phyloP scores from a whole-genome alignment of 1,140 invertebrate species.

The Drosophila pallidifrons region DNA sequence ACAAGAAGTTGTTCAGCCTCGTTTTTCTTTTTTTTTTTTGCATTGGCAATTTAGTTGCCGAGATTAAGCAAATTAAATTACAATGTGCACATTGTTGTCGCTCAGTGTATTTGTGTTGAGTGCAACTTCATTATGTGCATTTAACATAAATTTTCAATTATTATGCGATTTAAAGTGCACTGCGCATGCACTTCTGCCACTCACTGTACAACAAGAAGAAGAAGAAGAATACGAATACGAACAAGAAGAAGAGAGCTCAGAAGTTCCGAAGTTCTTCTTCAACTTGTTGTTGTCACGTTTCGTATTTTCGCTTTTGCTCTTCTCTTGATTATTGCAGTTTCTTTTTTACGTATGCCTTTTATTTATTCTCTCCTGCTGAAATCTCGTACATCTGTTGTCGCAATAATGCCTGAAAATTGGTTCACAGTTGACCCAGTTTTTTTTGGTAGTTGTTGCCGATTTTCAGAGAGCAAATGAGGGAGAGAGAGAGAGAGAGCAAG shows the following conservation, averaged over 20 bases:
- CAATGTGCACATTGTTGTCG: constrained; percentile 70
- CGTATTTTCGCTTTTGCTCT: constrained; percentile 44
- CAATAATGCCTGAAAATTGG: constrained; percentile 77
- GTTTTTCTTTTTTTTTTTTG: neutral
- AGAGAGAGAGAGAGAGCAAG: constrained; percentile 7
- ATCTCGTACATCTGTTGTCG: constrained; percentile 63
- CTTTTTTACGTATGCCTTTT: constrained; percentile 21
- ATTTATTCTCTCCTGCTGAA: constrained; percentile 20
- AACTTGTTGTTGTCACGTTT: constrained; percentile 33
- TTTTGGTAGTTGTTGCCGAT: constrained; percentile 53
- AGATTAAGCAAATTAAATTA: constrained; percentile 81
- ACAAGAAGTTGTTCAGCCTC: constrained; percentile 38
- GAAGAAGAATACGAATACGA: no score
- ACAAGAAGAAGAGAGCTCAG: constrained; percentile 3
- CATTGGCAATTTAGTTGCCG: constrained; percentile 52
- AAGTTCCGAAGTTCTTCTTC: constrained; percentile 34
- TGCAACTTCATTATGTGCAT: constrained; percentile 76
- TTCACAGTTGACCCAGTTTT: constrained; percentile 68
- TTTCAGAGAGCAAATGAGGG: constrained; percentile 10
- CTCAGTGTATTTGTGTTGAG: constrained; percentile 37
- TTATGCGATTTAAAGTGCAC: constrained; percentile 79
- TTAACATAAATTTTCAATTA: constrained; percentile 81
- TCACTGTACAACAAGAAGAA: constrained; percentile 36
- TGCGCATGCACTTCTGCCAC: constrained; percentile 51
- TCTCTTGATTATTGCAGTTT: constrained; percentile 50